phyloP scores from a whole-genome alignment of 92 coral and sea anemone species.

The Siderastrea siderea region DNA sequence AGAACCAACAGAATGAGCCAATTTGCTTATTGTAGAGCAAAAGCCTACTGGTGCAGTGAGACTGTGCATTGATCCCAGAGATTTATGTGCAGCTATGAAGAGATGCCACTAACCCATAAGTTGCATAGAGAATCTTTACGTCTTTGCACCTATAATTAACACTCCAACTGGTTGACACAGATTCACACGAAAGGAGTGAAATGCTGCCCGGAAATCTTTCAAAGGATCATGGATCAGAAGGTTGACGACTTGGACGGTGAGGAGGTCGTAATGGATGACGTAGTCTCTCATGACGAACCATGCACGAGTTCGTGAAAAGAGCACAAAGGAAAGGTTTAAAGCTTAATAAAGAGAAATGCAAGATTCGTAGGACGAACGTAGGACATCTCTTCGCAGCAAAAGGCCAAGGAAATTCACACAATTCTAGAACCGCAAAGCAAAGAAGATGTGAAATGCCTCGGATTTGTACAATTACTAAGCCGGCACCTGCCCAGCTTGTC shows the following conservation, averaged over 20 bases:
- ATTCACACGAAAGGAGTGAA: constrained; percentile 47
- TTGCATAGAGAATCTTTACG: neutral
- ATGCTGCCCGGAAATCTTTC: constrained; percentile 55
- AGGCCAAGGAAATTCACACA: constrained; percentile 5
- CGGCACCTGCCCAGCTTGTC: constrained; percentile 21
- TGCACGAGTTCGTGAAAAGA: constrained; percentile 27
- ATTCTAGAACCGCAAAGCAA: constrained; percentile 40
- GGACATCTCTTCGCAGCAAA: constrained; percentile 35
- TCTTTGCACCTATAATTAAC: constrained; percentile 38
- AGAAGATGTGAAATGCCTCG: constrained; percentile 35
- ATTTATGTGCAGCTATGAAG: no score
- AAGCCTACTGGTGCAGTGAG: constrained; percentile 9
- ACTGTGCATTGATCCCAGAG: no score
- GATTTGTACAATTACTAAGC: constrained; percentile 9
- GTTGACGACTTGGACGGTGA: constrained; percentile 52
- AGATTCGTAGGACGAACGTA: constrained; percentile 15
- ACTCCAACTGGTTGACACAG: constrained; percentile 56
- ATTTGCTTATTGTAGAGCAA: neutral
- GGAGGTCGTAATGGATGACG: constrained; percentile 61
- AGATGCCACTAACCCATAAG: neutral
- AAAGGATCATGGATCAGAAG: constrained; percentile 44
- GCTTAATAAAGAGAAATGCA: constrained; percentile 15
- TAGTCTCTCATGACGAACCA: constrained; percentile 34
- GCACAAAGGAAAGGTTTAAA: constrained; percentile 13
- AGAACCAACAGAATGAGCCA: neutral